A percentile compares a stretch with the other conserved stretches of the same genome.
Conservation (phyloP, 2,113 vertebrate species). For the Callopanchax toddi region DNA sequence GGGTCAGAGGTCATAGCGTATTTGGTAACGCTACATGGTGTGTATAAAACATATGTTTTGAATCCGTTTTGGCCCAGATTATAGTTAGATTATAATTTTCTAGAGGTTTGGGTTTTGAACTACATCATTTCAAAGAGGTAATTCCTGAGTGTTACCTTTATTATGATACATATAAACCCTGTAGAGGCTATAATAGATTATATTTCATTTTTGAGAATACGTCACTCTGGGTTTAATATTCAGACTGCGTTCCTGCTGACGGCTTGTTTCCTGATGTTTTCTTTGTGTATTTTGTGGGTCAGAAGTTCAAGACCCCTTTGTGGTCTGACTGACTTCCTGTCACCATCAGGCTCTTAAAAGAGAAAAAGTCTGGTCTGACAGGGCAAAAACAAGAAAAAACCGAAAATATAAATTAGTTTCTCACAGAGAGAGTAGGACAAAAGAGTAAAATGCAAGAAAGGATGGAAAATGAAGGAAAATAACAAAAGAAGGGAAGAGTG, state of each 20-base stretch:
- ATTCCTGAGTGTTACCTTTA: no score
- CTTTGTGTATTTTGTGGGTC: constrained; percentile 33
- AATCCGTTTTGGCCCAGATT: no score
- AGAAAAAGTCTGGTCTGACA: background rate
- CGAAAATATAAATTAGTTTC: no score
- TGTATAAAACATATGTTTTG: no score
- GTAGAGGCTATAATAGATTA: no score
- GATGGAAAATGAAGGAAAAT: background rate
- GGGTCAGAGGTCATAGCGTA: no score
- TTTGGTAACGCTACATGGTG: no score
- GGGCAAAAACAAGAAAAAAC: background rate
- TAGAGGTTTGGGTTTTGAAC: no score
- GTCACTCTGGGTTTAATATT: constrained; percentile 57
- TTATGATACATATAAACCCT: no score
- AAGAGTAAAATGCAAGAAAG: background rate
- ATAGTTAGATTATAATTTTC: no score
- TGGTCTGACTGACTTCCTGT: constrained; percentile 46
- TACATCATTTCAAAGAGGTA: no score
- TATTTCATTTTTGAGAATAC: no score
- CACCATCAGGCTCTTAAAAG: constrained; percentile 24
- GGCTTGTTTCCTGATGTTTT: constrained; percentile 12
- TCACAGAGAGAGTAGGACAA: background rate
- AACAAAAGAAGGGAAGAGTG: background rate
- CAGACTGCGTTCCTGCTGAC: constrained; percentile 35
- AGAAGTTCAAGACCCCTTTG: constrained; percentile 35